Evolutionary conservation across 2,113 vertebrate genomes (phyloP).

Genomic region (Zosterops lateralis): DNA sequence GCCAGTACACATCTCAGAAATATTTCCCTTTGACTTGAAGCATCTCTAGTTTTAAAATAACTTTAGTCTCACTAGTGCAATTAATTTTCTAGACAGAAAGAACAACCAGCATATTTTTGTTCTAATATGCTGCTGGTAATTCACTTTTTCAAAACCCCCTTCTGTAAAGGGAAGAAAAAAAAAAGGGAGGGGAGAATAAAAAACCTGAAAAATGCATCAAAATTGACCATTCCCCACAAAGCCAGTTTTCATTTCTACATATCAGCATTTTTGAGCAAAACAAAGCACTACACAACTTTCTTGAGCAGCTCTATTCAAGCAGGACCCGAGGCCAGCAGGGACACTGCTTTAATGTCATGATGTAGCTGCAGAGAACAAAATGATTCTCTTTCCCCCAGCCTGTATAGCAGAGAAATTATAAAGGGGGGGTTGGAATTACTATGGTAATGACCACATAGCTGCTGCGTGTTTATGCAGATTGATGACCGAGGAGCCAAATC

Average conservation of each 20-base stretch:
- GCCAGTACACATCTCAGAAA: neutral
- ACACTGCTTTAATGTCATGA: constrained; percentile 14
- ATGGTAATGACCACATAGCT: constrained; percentile 40
- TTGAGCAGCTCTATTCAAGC: constrained; percentile 47
- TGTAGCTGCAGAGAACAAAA: constrained; percentile 34
- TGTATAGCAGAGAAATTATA: neutral
- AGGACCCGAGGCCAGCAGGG: constrained; percentile 20
- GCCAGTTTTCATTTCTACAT: constrained; percentile 11
- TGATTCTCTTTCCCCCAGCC: neutral
- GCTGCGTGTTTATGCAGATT: constrained; percentile 11
- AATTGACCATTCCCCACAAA: constrained; percentile 50
- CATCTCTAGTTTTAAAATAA: constrained; percentile 4
- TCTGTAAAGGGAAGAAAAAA: neutral
- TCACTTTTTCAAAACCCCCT: neutral
- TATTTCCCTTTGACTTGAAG: constrained; percentile 22
- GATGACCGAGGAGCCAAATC: neutral
- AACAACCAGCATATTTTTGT: neutral
- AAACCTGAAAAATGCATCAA: constrained; percentile 24
- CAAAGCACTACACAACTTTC: constrained; percentile 48
- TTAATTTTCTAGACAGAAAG: constrained; percentile 43
- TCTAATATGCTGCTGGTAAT: neutral
- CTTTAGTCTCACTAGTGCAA: constrained; percentile 1
- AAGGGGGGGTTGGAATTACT: neutral
- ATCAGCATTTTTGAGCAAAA: neutral
- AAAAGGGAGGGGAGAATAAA: neutral